A percentile compares a stretch with the other conserved stretches of the same genome.
These are phyloP conservation scores for Diarsia dahlii DNA, from an alignment of 2,888 invertebrate genomes.

Conservation along the genomic window DNA sequence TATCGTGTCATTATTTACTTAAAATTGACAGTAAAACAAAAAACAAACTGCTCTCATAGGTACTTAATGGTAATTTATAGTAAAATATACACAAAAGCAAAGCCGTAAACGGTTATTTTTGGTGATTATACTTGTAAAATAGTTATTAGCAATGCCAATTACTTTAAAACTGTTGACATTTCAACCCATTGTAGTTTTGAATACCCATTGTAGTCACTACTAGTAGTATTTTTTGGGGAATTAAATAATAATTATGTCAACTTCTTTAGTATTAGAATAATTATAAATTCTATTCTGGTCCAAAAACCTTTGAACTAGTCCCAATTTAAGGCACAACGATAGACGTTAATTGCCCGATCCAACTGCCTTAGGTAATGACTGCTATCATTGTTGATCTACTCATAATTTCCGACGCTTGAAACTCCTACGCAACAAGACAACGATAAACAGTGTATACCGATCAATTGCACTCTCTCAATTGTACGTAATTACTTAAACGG, in stretches of 20 bases:
- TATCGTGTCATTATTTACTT: not conserved
- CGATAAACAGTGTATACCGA: constrained; percentile 47
- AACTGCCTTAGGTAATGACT: constrained; percentile 7
- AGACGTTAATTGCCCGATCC: constrained; percentile 2
- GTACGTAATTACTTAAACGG: constrained; percentile 43
- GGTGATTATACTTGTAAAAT: constrained; percentile 50
- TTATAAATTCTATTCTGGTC: constrained; percentile 11
- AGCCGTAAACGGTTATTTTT: constrained; percentile 18
- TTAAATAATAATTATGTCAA: not conserved
- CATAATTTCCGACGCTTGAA: constrained; percentile 16
- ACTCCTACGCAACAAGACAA: constrained; percentile 34
- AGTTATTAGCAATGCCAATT: constrained; percentile 24
- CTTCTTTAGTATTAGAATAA: not conserved
- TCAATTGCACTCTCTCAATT: constrained; percentile 52
- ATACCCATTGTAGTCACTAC: constrained; percentile 15
- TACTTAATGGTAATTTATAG: constrained; percentile 16
- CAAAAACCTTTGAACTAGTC: constrained; percentile 12
- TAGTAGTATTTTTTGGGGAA: not conserved
- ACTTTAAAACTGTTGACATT: constrained; percentile 42
- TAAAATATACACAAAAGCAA: constrained; percentile 14
- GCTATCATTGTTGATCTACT: constrained; percentile 21
- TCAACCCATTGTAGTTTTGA: constrained; percentile 37
- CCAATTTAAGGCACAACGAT: not conserved
- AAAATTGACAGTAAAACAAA: not conserved
- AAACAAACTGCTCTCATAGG: not conserved